Evolutionary conservation across 2,113 vertebrate genomes (phyloP).

Genomic region (Reinhardtius hippoglossoides): DNA sequence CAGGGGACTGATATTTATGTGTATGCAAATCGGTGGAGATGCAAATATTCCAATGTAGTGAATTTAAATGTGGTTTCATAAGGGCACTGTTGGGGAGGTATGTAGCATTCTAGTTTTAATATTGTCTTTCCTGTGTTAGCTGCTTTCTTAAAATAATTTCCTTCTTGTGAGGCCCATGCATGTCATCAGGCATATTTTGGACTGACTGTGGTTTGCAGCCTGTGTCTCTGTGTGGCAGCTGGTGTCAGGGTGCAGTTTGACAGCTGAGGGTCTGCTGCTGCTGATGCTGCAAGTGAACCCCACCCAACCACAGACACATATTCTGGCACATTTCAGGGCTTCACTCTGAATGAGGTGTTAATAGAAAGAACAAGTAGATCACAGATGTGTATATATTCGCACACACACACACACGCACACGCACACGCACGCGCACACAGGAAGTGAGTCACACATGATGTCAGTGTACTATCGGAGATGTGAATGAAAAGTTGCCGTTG

Average conservation of each 20-base stretch:
- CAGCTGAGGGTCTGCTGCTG: constrained; percentile 63
- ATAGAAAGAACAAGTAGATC: constrained; percentile 18
- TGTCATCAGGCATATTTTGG: constrained; percentile 1
- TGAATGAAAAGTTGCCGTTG: constrained; percentile 45
- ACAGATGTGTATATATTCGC: background rate
- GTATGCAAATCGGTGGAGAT: too few relatives aligned
- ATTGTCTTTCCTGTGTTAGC: background rate
- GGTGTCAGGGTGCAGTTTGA: constrained; percentile 55
- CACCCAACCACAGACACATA: constrained; percentile 29
- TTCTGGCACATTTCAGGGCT: background rate
- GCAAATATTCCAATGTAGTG: too few relatives aligned
- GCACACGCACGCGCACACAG: constrained; percentile 10
- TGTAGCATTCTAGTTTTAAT: background rate
- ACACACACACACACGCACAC: background rate
- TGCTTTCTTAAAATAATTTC: background rate
- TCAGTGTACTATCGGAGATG: constrained; percentile 1
- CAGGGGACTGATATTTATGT: too few relatives aligned
- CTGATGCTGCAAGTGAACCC: constrained; percentile 50
- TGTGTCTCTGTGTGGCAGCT: constrained; percentile 33
- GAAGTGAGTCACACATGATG: constrained; percentile 57
- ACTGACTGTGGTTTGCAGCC: background rate
- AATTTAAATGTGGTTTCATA: too few relatives aligned
- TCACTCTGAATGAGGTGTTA: constrained; percentile 6
- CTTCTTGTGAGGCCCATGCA: background rate
- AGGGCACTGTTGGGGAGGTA: too few relatives aligned